These are phyloP conservation scores for Brachypalpus laphriformis DNA, from an alignment of 2,888 invertebrate genomes.

Conservation along the genomic window DNA sequence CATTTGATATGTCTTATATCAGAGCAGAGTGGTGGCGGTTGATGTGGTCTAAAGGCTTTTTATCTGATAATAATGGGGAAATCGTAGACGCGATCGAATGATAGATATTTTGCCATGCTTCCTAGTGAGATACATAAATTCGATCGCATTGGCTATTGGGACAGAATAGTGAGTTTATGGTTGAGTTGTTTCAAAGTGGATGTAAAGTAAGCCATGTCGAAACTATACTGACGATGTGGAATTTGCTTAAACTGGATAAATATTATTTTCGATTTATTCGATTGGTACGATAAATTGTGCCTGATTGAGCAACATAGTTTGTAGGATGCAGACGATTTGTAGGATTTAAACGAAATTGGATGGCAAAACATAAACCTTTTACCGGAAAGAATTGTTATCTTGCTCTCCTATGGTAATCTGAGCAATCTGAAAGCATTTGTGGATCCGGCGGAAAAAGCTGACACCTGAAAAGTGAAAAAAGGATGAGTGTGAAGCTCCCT, in stretches of 20 bases:
- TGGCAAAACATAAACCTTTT: too few relatives aligned
- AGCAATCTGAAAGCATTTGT: too few relatives aligned
- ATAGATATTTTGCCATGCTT: constrained; percentile 36
- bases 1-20: constrained; percentile 60
- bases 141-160: constrained; percentile 4
- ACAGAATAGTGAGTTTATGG: constrained; percentile 16
- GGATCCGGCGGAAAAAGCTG: too few relatives aligned
- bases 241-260: background rate
- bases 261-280: background rate
- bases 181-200: constrained; percentile 25
- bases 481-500: too few relatives aligned
- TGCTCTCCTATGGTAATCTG: too few relatives aligned
- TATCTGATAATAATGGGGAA: constrained; percentile 42
- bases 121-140: constrained; percentile 23
- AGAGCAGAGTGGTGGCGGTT: constrained; percentile 32
- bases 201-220: constrained; percentile 4
- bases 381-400: too few relatives aligned
- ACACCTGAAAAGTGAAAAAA: too few relatives aligned
- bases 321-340: background rate
- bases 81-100: constrained; percentile 40
- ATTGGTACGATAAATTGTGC: background rate
- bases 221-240: constrained; percentile 17
- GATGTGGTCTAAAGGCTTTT: constrained; percentile 61
- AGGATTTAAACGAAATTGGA: too few relatives aligned
- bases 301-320: too few relatives aligned